Evolutionary conservation across 2,888 invertebrate genomes (phyloP).

Genomic region (Spatulosminthurus flaviceps): DNA sequence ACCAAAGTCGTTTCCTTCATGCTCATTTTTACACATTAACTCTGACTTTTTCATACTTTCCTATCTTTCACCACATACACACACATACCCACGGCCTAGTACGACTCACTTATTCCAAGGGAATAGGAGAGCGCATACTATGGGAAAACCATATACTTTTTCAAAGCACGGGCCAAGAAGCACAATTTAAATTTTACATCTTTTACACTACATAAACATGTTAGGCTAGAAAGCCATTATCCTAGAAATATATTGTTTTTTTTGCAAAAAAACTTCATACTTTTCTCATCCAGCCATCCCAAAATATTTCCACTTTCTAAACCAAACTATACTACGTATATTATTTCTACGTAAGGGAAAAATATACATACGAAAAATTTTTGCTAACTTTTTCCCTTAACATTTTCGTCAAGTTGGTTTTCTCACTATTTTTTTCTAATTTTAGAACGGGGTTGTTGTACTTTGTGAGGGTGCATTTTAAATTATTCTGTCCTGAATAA

Average conservation of each 20-base stretch:
- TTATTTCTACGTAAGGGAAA: no score
- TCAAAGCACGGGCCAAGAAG: constrained; percentile 35
- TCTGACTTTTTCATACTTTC: constrained; percentile 38
- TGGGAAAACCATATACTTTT: no score
- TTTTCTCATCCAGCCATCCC: neutral
- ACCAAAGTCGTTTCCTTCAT: constrained; percentile 48
- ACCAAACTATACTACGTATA: no score
- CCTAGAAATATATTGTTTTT: constrained; percentile 14
- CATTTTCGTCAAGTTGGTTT: neutral
- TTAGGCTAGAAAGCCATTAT: constrained; percentile 21
- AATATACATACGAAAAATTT: neutral
- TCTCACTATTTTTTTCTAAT: neutral
- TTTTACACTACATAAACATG: constrained; percentile 37
- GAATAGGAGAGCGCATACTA: neutral
- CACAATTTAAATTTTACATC: constrained; percentile 32
- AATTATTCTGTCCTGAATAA: no score
- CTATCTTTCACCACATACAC: neutral
- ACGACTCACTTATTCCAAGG: neutral
- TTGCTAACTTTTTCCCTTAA: neutral
- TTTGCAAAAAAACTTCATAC: neutral
- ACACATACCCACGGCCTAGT: neutral
- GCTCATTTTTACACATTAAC: constrained; percentile 49
- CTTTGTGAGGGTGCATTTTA: no score
- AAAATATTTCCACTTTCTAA: no score
- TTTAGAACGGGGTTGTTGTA: neutral